Evolutionary conservation across 2,888 invertebrate genomes (phyloP).

Genomic region (Uropetala carovei): DNA sequence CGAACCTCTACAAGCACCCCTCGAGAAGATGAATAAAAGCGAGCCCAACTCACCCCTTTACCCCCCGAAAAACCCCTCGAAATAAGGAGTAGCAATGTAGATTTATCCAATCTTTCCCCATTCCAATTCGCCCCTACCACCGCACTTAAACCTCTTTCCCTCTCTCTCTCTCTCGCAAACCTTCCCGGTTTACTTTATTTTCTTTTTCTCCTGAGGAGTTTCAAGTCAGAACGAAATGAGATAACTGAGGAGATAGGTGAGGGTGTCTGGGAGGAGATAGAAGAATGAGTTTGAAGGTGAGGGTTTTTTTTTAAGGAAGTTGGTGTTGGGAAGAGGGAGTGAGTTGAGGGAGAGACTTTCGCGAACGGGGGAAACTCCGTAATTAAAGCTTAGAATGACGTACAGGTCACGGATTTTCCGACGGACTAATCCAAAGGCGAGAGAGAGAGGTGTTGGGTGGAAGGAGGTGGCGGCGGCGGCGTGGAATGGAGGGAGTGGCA

Average conservation of each 20-base stretch:
- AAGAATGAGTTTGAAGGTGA: neutral
- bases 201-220: neutral
- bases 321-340: no score
- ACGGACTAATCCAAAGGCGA: neutral
- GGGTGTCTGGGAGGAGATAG: neutral
- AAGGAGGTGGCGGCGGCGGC: neutral
- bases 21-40: neutral
- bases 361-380: neutral
- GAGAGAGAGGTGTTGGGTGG: neutral
- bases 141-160: neutral
- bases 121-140: neutral
- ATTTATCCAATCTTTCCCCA: constrained; percentile 19
- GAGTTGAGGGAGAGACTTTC: no score
- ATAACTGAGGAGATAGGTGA: neutral
- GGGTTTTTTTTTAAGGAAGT: neutral
- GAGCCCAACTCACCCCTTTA: no score
- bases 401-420: constrained; percentile 25
- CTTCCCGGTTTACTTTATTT: neutral
- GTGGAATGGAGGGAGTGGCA: neutral
- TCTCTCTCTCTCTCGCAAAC: neutral
- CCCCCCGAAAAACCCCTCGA: no score
- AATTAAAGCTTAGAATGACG: constrained; percentile 21
- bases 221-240: neutral
- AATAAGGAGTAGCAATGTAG: constrained; percentile 11
- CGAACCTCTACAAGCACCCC: neutral